Percentiles rank a stretch among this genome's conserved stretches.
Conservation (phyloP, 2,113 vertebrate genomes). For the Recurvirostra avosetta region DNA sequence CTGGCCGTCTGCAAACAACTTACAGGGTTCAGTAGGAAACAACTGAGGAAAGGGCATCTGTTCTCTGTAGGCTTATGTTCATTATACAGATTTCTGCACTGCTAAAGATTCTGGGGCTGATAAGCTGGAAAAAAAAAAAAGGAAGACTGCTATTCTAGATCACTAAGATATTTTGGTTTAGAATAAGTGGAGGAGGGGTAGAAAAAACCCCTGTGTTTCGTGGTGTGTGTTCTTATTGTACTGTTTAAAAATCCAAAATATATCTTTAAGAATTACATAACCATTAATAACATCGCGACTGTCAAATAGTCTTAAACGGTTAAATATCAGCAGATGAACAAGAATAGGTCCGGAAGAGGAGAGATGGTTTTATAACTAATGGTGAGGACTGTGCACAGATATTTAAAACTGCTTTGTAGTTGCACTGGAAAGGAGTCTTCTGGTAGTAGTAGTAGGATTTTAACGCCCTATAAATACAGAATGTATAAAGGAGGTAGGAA, state of each 20-base stretch:
- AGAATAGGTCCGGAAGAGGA: neutral
- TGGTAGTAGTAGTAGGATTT: neutral
- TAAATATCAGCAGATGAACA: slow-evolving; percentile 5
- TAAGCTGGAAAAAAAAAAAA: neutral
- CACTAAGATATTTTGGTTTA: neutral
- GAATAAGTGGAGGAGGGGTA: neutral
- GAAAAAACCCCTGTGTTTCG: neutral
- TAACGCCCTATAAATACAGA: neutral
- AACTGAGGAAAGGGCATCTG: neutral
- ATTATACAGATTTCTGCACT: neutral
- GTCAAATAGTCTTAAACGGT: neutral
- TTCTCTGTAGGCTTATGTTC: neutral
- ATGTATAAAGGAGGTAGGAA: neutral
- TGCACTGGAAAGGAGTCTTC: neutral
- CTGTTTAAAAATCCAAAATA: neutral
- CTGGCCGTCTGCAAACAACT: neutral
- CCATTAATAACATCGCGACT: neutral
- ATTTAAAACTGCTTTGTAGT: neutral
- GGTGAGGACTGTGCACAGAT: neutral
- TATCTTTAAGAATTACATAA: neutral
- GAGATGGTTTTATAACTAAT: slow-evolving; percentile 1
- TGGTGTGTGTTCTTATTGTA: neutral
- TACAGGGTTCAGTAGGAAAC: neutral
- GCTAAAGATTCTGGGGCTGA: neutral
- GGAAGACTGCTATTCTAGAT: neutral